phyloP scores from a whole-genome alignment of 2,797 vertebrate species.

The Hybognathus amarus region DNA sequence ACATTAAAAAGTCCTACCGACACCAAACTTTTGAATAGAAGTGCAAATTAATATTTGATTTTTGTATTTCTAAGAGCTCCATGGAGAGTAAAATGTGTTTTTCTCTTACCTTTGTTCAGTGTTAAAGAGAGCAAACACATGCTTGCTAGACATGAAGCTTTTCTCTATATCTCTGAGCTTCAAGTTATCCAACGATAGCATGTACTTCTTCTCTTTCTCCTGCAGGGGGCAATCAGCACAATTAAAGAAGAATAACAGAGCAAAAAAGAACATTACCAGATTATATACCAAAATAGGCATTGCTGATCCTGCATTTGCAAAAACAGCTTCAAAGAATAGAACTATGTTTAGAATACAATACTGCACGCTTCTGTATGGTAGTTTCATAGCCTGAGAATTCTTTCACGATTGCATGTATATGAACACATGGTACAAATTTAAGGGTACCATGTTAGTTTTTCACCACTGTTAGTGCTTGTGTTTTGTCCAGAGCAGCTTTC shows the following conservation, averaged over 20 bases:
- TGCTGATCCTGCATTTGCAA: background rate
- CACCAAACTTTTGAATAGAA: background rate
- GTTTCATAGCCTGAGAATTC: background rate
- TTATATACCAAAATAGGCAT: background rate
- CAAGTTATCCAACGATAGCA: constrained; percentile 93
- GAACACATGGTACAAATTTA: background rate
- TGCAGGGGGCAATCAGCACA: constrained; percentile 58
- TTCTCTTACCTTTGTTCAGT: constrained; percentile 88
- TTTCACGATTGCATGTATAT: background rate
- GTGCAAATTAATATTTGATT: background rate
- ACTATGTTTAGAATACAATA: background rate
- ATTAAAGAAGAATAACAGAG: constrained; percentile 13
- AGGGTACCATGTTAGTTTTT: too few relatives aligned
- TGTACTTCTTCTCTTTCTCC: constrained; percentile 88
- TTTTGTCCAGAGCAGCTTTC: background rate
- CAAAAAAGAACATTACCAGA: background rate
- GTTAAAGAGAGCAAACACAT: constrained; percentile 94
- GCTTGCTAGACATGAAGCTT: constrained; percentile 97
- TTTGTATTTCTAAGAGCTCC: background rate
- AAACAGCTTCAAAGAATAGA: background rate
- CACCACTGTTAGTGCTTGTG: background rate
- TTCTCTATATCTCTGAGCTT: constrained; percentile 94
- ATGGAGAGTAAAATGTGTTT: background rate
- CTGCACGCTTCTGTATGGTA: background rate
- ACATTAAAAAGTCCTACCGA: background rate